Percentiles rank a stretch among this genome's conserved stretches.
Conservation (phyloP, 2,797 vertebrate species). For the Gastrophryne carolinensis region DNA sequence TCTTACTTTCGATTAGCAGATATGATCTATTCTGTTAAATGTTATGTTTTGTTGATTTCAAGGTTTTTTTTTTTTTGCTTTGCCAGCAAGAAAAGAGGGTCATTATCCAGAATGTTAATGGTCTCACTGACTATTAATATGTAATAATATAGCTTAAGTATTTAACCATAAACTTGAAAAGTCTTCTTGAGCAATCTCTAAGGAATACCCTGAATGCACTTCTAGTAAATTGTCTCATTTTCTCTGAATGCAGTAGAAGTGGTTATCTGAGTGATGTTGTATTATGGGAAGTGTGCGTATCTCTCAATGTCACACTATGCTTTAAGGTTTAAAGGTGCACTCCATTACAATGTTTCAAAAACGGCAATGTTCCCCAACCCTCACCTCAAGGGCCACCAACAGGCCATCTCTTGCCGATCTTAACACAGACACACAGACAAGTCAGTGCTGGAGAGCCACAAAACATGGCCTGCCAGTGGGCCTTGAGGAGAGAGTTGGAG, state of each 20-base stretch:
- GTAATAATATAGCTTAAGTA: constrained; percentile 64
- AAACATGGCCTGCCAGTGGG: no score
- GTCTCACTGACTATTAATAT: constrained; percentile 62
- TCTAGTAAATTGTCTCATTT: constrained; percentile 65
- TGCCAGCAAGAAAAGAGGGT: constrained; percentile 48
- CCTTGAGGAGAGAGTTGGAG: no score
- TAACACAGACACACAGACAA: no score
- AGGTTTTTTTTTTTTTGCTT: constrained; percentile 61
- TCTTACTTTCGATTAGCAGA: neutral
- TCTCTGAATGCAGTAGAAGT: constrained; percentile 64
- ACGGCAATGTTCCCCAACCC: no score
- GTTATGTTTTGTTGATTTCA: constrained; percentile 48
- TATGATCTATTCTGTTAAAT: constrained; percentile 30
- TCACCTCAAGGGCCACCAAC: no score
- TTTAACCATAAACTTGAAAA: constrained; percentile 66
- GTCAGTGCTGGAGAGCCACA: no score
- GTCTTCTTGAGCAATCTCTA: constrained; percentile 60
- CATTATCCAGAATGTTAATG: constrained; percentile 60
- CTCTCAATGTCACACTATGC: constrained; percentile 56
- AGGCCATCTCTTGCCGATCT: no score
- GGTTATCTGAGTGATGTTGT: constrained; percentile 57
- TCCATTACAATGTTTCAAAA: no score
- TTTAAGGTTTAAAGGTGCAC: constrained; percentile 59
- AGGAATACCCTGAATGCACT: constrained; percentile 65
- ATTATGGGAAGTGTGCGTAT: constrained; percentile 63